A percentile compares a stretch with the other conserved stretches of the same genome.
Conservation (phyloP, 1,140 invertebrate genomes). For the Atta texana region DNA sequence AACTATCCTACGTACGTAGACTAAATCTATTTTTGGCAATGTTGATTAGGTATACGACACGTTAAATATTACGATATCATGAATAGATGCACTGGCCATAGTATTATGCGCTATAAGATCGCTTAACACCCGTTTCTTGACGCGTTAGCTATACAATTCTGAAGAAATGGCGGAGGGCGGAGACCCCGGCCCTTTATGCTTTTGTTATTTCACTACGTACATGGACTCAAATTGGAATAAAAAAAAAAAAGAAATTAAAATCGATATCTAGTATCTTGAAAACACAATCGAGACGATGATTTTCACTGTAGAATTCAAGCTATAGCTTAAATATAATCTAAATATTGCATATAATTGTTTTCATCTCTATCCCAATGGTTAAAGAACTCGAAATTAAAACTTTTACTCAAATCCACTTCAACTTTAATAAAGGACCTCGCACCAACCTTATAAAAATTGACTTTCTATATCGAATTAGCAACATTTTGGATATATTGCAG, state of each 20-base stretch:
- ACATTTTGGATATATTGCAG: too few species aligned
- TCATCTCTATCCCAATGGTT: neutral
- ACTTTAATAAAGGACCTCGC: neutral
- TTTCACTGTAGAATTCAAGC: conserved; percentile 18
- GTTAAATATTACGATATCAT: conserved; percentile 84
- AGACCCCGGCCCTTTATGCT: conserved; percentile 31
- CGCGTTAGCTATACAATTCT: conserved; percentile 81
- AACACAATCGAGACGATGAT: neutral
- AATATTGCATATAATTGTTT: conserved; percentile 30
- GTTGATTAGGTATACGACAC: conserved; percentile 86
- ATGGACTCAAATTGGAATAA: neutral
- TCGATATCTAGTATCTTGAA: neutral
- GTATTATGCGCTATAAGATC: conserved; percentile 84
- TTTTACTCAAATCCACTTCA: conserved; percentile 3
- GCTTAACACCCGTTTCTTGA: conserved; percentile 80
- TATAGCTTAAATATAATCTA: conserved; percentile 18
- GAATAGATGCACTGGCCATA: conserved; percentile 86
- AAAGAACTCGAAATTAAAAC: conserved; percentile 17
- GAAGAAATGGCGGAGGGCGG: conserved; percentile 65
- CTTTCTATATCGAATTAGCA: too few species aligned
- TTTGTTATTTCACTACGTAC: conserved; percentile 2
- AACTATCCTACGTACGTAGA: conserved; percentile 86
- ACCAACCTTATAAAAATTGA: too few species aligned
- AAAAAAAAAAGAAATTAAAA: conserved; percentile 31
- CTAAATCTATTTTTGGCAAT: conserved; percentile 87